Evolutionary conservation across 2,797 vertebrate genomes (phyloP), one percentile per base, ranked within the genome.

Genomic region (Merluccius polli): DNA sequence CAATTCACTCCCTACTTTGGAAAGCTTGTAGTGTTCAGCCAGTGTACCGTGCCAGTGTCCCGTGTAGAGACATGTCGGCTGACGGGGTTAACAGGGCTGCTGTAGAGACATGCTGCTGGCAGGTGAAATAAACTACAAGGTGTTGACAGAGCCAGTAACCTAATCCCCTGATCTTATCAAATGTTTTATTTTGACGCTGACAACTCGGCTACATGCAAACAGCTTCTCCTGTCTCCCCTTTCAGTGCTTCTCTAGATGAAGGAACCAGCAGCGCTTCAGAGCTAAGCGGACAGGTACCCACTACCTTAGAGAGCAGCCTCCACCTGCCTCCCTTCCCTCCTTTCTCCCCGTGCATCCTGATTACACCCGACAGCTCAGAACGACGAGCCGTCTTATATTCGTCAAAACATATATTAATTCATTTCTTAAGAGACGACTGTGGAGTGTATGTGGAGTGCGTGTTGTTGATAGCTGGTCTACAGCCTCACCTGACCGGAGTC

Each of bases 241-340:
- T 76, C 69, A 99, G 97, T 83, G 91, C 95, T 38, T 95, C 95
- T 75, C 72, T 96, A 84, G 96, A 97, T 87, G 97, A 98, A 89
- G 94, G 92, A 77, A 96, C 93, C 72, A 96, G 95, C 44, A 93
- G 94, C 0, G 91, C 93, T 2, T 95, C 95, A 18, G 88, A 92
- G 0, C 91, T 95, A 52, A 93, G 87, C 75, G 96, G 95, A 91
- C 96, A 97, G 96, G 98, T 98, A 94, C 30, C 44, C n/a, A n/a
- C n/a, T n/a, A 52, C 24, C 24, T 12, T 68, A 4, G n/a, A 70
- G 44, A n/a, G 7, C 18, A 70, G 33, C 63, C 68, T 74, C 27
- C 10, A 10, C 24, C 59, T 65, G 59, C 24, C 59, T 27, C 59
- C 59, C 59, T 27, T 27, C 59, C 59, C 9, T 3, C n/a, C n/a